phyloP scores from a whole-genome alignment of 2,113 vertebrate species.

The Vulpes ferrilata region DNA sequence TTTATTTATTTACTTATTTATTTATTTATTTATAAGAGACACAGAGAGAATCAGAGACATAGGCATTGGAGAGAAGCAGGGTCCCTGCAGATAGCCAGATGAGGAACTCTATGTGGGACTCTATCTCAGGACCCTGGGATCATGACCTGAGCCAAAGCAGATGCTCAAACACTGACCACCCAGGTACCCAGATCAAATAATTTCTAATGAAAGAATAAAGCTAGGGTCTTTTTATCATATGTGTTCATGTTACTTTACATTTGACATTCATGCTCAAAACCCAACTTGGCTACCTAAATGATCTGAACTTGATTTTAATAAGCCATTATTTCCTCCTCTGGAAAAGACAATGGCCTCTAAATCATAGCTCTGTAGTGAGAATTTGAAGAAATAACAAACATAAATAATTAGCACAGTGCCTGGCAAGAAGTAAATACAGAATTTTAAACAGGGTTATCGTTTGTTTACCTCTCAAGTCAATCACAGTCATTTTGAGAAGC shows the following conservation, averaged over 20 bases:
- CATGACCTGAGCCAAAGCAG: too few relatives aligned
- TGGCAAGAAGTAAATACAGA: not conserved
- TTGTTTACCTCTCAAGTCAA: not conserved
- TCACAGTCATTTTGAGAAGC: not conserved
- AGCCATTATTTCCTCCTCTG: not conserved
- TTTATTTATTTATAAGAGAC: too few relatives aligned
- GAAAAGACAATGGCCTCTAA: not conserved
- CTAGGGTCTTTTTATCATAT: not conserved
- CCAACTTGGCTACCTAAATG: not conserved
- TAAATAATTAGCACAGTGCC: not conserved
- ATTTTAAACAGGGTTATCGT: not conserved
- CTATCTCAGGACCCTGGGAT: too few relatives aligned
- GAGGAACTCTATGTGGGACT: too few relatives aligned
- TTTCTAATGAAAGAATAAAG: not conserved
- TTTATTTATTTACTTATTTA: too few relatives aligned
- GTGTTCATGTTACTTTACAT: not conserved
- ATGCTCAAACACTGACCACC: too few relatives aligned
- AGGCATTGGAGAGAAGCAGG: too few relatives aligned
- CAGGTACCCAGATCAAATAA: not conserved
- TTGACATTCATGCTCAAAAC: not conserved
- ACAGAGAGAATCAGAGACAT: too few relatives aligned
- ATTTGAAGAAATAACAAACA: not conserved
- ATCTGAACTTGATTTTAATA: not conserved
- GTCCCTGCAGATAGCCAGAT: too few relatives aligned
- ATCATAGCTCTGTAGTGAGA: not conserved